Conservation (phyloP, 2,113 vertebrate genomes). For the Atrichornis clamosus region DNA sequence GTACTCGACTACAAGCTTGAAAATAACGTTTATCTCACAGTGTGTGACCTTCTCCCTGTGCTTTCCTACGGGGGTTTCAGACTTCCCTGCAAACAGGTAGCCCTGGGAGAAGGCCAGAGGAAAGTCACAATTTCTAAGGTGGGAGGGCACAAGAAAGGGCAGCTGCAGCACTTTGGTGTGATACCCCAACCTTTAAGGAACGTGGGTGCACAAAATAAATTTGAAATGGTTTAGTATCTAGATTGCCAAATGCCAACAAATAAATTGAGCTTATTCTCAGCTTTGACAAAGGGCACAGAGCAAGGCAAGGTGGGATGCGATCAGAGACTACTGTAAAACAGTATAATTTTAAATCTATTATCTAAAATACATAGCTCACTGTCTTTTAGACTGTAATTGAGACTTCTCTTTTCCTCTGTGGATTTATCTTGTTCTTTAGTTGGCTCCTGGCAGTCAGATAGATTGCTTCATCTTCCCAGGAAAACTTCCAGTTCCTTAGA, state of each 20-base stretch:
- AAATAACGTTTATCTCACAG: neutral
- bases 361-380: neutral
- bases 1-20: neutral
- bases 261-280: neutral
- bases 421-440: neutral
- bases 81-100: neutral
- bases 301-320: neutral
- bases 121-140: neutral
- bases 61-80: neutral
- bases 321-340: neutral
- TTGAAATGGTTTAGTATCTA: neutral
- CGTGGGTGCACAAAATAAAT: neutral
- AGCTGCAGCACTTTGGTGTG: neutral
- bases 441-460: neutral
- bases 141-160: neutral
- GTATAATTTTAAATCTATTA: neutral
- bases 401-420: neutral
- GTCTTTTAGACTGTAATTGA: neutral
- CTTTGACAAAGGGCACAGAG: neutral
- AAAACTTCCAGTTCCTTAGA: slow-evolving; percentile 14
- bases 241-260: neutral
- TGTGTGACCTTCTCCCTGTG: neutral
- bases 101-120: neutral
- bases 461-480: slow-evolving; percentile 5
- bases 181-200: neutral